Base-by-base conservation (phyloP, 2,113 vertebrate species). In the Anarrhichthys ocellatus region DNA sequence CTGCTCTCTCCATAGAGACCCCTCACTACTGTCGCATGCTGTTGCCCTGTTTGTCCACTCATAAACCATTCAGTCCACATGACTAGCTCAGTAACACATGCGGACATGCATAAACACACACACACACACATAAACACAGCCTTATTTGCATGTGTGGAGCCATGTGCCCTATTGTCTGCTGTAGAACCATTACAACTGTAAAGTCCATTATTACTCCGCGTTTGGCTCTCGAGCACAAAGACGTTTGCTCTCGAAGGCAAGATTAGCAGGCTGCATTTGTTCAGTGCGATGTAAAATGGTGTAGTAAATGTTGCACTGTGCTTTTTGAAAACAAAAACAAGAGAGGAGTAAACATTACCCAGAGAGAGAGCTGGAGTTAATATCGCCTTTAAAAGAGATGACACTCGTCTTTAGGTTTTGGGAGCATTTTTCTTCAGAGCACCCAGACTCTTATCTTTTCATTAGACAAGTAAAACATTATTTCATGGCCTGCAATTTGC, bases 381-480 rank as follows among this genome's bases (percentile, higher is more conserved):
- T 15, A 34, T 71, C 50, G 24, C 80, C 78, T 86, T 67, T 32
- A 27, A 8, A 66, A 40, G 6, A 80, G 75, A 69, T 24, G 18
- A 69, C 29, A 22, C 76, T 52, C 20, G 8, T 17, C 17, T 74
- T 38, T 32, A 17, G n/a, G n/a, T 58, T 68, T 67, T 40, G 44
- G 71, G n/a, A 58, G 63, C 48, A 13, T 75, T 68, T 68, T 65
- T 32, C 27, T 13, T 27, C 13, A 20, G 8, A 20, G 78, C 66
- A 34, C 15, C 9, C 71, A 64, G 46, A 74, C 82, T 62, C 78
- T 87, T 82, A 89, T 90, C 76, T 92, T 68, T 81, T 91, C 76
- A 91, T 89, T 89, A 89, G 66, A 89, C 62, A 6, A 62, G 77
- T 76, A 84, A 88, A 91, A 86, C 86, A 74, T 72, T 70, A 83